Evolutionary conservation across 1,140 invertebrate species (phyloP).

Genomic region (Tetramorium simillimum): DNA sequence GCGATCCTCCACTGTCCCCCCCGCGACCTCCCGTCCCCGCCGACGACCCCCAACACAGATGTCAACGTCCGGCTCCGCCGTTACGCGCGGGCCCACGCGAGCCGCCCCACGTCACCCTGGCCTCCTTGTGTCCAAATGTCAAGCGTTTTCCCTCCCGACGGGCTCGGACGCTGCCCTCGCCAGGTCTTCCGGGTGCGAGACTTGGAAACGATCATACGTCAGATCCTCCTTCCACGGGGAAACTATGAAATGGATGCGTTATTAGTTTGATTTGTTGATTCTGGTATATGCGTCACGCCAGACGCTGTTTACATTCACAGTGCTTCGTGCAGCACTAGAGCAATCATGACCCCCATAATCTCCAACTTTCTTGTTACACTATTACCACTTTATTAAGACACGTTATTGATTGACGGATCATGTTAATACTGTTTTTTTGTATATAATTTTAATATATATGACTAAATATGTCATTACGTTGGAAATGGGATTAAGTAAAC

Average conservation of each 20-base stretch:
- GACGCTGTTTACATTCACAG: background rate
- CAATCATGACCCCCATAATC: background rate
- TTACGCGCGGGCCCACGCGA: background rate
- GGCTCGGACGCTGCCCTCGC: background rate
- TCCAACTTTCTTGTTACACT: background rate
- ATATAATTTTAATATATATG: background rate
- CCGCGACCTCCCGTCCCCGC: background rate
- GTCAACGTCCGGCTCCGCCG: conserved; percentile 41
- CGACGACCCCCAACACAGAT: background rate
- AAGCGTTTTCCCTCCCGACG: background rate
- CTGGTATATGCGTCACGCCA: no score
- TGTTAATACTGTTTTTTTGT: background rate
- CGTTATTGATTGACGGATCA: background rate
- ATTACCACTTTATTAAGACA: background rate
- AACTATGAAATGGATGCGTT: background rate
- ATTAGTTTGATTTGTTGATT: background rate
- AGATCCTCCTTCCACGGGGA: background rate
- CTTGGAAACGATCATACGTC: background rate
- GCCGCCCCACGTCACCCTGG: background rate
- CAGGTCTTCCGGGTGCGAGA: background rate
- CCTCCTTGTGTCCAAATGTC: conserved; percentile 4
- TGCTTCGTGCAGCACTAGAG: background rate
- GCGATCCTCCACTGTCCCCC: background rate
- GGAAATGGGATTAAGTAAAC: background rate
- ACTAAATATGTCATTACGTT: background rate